Conservation (phyloP, 2,113 vertebrate genomes). For the Oxygymnocypris stewartii region DNA sequence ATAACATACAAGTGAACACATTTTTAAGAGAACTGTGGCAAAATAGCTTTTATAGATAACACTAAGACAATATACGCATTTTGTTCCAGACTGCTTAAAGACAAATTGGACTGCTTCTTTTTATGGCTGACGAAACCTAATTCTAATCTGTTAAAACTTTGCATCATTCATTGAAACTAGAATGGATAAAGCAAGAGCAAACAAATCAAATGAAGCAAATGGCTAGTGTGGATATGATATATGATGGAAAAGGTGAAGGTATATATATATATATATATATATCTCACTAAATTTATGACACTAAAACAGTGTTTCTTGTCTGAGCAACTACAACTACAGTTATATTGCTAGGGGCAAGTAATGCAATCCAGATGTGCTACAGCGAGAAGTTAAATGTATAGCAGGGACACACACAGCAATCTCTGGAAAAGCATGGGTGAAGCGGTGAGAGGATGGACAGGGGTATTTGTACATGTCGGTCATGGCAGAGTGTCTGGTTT, state of each 20-base stretch:
- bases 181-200: background rate
- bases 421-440: conserved; percentile 22
- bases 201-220: background rate
- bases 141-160: background rate
- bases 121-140: background rate
- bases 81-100: background rate
- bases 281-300: no score
- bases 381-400: background rate
- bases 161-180: background rate
- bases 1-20: background rate
- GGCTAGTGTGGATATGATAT: background rate
- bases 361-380: background rate
- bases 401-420: background rate
- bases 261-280: no score
- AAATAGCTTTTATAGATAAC: background rate
- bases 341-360: background rate
- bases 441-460: background rate
- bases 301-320: background rate
- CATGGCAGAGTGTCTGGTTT: conserved; percentile 61
- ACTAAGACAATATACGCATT: background rate
- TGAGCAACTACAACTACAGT: conserved; percentile 19
- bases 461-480: conserved; percentile 39
- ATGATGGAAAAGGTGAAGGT: background rate
- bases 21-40: background rate
- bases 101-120: background rate